Conservation (phyloP, 2,888 invertebrate species). For the Cantharis nigra region DNA sequence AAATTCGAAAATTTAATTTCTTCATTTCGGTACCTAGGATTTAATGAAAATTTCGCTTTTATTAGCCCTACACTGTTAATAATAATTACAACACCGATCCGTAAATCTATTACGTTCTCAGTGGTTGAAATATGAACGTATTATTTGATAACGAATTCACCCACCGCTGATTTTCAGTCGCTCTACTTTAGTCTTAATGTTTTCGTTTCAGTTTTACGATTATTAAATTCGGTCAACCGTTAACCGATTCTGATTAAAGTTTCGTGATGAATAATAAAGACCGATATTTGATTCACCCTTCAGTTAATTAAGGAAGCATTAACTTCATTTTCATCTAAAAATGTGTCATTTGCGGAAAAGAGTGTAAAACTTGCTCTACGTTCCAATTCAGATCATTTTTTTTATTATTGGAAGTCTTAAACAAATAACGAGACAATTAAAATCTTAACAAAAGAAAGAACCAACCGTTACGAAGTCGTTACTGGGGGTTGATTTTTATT, state of each 20-base stretch:
- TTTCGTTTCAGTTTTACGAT: slow-evolving; percentile 38
- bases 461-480: neutral
- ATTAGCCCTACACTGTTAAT: slow-evolving; percentile 21
- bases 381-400: neutral
- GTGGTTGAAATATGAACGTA: slow-evolving; percentile 35
- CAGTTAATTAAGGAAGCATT: slow-evolving; percentile 29
- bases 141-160: slow-evolving; percentile 37
- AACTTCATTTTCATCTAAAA: slow-evolving; percentile 10
- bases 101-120: slow-evolving; percentile 33
- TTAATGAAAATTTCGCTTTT: neutral
- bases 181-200: slow-evolving; percentile 35
- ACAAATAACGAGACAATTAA: neutral
- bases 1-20: neutral
- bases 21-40: neutral
- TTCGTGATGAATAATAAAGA: slow-evolving; percentile 28
- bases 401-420: neutral
- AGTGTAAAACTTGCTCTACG: neutral
- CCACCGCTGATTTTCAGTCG: slow-evolving; percentile 20
- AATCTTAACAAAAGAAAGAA: neutral
- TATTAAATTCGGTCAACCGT: slow-evolving; percentile 37
- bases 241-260: slow-evolving; percentile 35
- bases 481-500: neutral
- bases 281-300: slow-evolving; percentile 30
- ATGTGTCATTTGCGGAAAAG: neutral
- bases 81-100: slow-evolving; percentile 35